Base-by-base conservation (phyloP, 1,140 invertebrate genomes). In the Musca vetustissima region DNA sequence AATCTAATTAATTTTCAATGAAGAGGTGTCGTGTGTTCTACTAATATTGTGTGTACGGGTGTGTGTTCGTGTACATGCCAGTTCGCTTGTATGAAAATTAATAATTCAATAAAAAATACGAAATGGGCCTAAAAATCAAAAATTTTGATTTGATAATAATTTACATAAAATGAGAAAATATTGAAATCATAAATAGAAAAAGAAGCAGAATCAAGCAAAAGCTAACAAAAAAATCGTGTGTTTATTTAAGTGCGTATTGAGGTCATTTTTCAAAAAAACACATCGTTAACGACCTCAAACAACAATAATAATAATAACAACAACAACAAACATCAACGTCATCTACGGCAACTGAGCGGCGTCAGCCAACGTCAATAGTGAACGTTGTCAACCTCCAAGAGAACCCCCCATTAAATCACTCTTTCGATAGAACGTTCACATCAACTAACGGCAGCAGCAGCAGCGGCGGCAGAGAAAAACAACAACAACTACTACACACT, bases 231-330 rank as follows among this genome's bases (percentile, higher is more conserved):
- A 15, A 25, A 28, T 61, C 14, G 28, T 61, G 28, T 61, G 19
- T 61, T 21, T 19, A 32, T 17, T 61, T 61, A 36, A 36, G 28
- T 61, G 57, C 57, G 57, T 61, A 61, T 61, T 61, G 57, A 61
- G 57, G 57, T 61, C 57, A 61, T 61, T 61, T 32, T 21, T 61
- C 57, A 61, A 52, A 52, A 52, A 49, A 19, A 49, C 15, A 61
- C 36, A 61, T 61, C 57, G 36, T 43, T 28, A 36, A 9, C 11
- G 36, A 11, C 36, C 36, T 43, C 11, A 43, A 43, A 43, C 36
- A 43, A n/a, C n/a, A n/a, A n/a, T n/a, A n/a, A n/a, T n/a, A n/a
- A n/a, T n/a, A n/a, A n/a, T n/a, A n/a, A n/a, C n/a, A n/a, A n/a
- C n/a, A n/a, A 43, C 36, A 43, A 43, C 36, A 43, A 43, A 43